A percentile compares a stretch with the other conserved stretches of the same genome.
Evolutionary conservation across 2,113 vertebrate species (phyloP).

Genomic region (Melanerpes formicivorus): DNA sequence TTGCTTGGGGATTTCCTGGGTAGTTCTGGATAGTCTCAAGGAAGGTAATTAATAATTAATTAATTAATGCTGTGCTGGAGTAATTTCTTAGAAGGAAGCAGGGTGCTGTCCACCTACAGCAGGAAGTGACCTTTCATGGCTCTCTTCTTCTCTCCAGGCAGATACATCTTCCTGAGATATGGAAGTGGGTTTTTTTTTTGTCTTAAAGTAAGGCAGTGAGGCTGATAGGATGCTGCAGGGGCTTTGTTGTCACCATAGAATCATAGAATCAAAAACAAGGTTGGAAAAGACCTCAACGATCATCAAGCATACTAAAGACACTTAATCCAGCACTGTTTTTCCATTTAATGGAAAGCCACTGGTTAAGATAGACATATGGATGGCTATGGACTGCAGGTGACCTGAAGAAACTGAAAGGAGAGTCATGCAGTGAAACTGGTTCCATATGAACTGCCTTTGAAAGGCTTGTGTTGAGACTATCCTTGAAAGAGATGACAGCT

Average conservation of each 20-base stretch:
- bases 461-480: neutral
- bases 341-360: neutral
- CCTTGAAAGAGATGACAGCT: neutral
- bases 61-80: neutral
- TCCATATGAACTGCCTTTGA: neutral
- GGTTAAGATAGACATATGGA: neutral
- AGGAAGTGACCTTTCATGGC: neutral
- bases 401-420: neutral
- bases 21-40: neutral
- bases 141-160: neutral
- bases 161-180: neutral
- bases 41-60: no score
- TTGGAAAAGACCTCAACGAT: no score
- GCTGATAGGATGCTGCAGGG: neutral
- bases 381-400: neutral
- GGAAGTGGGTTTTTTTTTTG: neutral
- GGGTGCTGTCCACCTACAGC: neutral
- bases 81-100: neutral
- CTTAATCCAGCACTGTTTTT: neutral
- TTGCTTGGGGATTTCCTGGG: neutral
- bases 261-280: no score
- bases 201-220: neutral
- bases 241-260: neutral
- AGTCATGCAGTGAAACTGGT: neutral
- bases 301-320: neutral